phyloP scores from a whole-genome alignment of 2,888 invertebrate genomes.

The Stenichneumon culpator region DNA sequence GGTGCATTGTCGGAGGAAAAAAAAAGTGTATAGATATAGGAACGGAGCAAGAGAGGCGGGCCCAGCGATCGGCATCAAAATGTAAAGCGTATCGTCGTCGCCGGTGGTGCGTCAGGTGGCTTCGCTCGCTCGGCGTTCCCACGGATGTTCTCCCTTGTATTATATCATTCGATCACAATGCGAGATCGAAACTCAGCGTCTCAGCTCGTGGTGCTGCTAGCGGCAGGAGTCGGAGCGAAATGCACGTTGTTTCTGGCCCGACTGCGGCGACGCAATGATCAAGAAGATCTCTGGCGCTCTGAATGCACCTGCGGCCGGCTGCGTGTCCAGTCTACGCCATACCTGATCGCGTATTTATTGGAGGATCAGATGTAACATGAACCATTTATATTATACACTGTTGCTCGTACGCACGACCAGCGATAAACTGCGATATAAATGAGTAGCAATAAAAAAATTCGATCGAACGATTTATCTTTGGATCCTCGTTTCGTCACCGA shows the following conservation, averaged over 20 bases:
- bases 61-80: conserved; percentile 74
- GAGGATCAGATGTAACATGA: conserved; percentile 59
- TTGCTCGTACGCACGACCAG: background rate
- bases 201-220: conserved; percentile 56
- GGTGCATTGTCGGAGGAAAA: conserved; percentile 53
- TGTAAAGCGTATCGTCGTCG: conserved; percentile 77
- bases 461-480: background rate
- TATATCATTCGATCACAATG: conserved; percentile 84
- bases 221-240: conserved; percentile 48
- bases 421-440: conserved; percentile 16
- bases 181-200: conserved; percentile 77
- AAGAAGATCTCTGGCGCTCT: conserved; percentile 58
- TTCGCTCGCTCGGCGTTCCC: conserved; percentile 81
- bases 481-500: background rate
- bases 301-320: conserved; percentile 81
- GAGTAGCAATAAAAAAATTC: conserved; percentile 28
- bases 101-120: conserved; percentile 82
- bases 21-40: conserved; percentile 54
- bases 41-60: conserved; percentile 45
- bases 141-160: conserved; percentile 82
- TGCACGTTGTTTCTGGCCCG: conserved; percentile 43
- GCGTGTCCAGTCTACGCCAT: conserved; percentile 70
- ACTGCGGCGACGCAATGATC: conserved; percentile 42
- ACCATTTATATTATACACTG: conserved; percentile 38
- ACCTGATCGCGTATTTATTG: conserved; percentile 62